These are phyloP conservation scores for Rhea americana DNA, from an alignment of 2,113 vertebrate species.

Conservation along the genomic window DNA sequence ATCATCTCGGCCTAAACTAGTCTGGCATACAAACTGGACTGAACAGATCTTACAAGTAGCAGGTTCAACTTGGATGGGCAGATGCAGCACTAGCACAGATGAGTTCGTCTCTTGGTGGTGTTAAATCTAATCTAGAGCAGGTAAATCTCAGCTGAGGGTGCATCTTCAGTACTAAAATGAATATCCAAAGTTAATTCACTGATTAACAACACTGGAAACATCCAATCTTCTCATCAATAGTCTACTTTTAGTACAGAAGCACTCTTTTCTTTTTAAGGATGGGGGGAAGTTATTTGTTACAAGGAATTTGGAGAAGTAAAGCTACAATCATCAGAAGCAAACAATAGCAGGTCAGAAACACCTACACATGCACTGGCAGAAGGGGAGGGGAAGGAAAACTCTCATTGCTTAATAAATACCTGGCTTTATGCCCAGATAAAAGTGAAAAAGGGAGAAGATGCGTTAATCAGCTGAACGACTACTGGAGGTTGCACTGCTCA, in stretches of 20 bases:
- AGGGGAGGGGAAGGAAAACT: not conserved
- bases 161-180: not conserved
- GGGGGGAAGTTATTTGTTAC: not conserved
- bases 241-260: not conserved
- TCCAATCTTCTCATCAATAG: not conserved
- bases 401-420: not conserved
- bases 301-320: not conserved
- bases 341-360: not conserved
- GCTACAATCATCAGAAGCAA: not conserved
- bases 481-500: not conserved
- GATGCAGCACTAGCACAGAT: not conserved
- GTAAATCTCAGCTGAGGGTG: not conserved
- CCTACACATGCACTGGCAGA: not conserved
- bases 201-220: constrained; percentile 5
- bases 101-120: not conserved
- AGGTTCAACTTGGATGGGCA: not conserved
- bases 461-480: not conserved
- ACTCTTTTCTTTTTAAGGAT: not conserved
- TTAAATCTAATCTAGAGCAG: not conserved
- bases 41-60: not conserved
- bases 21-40: not conserved
- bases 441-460: not conserved
- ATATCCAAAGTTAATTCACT: constrained; percentile 28
- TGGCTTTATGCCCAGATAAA: constrained; percentile 13
- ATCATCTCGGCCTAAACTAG: not conserved